phyloP scores from a whole-genome alignment of 2,888 invertebrate species.

The Leptinotarsa tumamoca region DNA sequence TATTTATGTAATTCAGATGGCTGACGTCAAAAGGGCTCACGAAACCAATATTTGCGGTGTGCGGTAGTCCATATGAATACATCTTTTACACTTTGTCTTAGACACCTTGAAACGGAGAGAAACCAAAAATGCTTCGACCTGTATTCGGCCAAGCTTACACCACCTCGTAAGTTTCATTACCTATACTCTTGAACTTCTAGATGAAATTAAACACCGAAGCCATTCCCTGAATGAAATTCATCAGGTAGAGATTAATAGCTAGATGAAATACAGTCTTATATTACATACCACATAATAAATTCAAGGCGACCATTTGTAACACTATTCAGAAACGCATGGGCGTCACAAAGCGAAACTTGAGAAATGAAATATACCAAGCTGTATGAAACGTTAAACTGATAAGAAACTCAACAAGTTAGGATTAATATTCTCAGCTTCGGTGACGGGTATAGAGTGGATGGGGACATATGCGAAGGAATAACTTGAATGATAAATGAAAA shows the following conservation, averaged over 20 bases:
- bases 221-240: slow-evolving; percentile 20
- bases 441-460: not conserved
- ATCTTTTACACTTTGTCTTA: no score
- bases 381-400: slow-evolving; percentile 8
- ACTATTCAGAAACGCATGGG: slow-evolving; percentile 18
- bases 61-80: no score
- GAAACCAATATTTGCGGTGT: no score
- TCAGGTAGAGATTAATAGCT: slow-evolving; percentile 23
- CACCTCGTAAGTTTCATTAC: not conserved
- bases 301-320: slow-evolving; percentile 28
- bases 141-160: not conserved
- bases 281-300: slow-evolving; percentile 27
- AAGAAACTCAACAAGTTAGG: slow-evolving; percentile 18
- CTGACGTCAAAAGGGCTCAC: no score
- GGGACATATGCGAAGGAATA: not conserved
- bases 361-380: slow-evolving; percentile 10
- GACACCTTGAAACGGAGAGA: no score
- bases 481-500: not conserved
- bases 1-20: no score
- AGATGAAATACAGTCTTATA: slow-evolving; percentile 28
- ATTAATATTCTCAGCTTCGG: not conserved
- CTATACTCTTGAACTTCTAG: not conserved
- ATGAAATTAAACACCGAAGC: not conserved
- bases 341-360: slow-evolving; percentile 14
- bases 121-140: no score